These are phyloP conservation scores for Oostethus manadensis DNA, from an alignment of 2,113 vertebrate genomes.

Conservation along the genomic window DNA sequence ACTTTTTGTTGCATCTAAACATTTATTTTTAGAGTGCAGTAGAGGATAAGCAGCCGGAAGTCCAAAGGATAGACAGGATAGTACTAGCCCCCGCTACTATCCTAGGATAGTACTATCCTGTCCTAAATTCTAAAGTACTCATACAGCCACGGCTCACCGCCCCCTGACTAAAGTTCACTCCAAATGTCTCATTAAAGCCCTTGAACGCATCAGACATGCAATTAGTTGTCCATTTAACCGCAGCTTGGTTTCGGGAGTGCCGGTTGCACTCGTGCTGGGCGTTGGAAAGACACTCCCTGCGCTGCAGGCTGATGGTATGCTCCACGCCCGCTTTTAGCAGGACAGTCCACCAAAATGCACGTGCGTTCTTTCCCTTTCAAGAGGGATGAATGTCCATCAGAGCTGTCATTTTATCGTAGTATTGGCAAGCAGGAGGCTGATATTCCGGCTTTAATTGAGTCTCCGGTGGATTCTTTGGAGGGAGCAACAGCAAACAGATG, in stretches of 20 bases:
- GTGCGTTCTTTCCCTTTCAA: slow-evolving; percentile 16
- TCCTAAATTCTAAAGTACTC: no score
- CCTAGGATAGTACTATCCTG: no score
- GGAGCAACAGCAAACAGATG: slow-evolving; percentile 62
- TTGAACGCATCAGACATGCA: not conserved
- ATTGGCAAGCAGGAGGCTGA: slow-evolving; percentile 41
- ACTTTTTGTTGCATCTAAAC: no score
- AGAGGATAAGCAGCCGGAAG: no score
- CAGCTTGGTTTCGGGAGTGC: not conserved
- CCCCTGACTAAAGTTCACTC: not conserved
- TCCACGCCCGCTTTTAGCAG: no score
- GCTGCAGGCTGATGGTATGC: slow-evolving; percentile 13
- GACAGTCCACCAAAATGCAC: not conserved
- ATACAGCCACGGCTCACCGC: not conserved
- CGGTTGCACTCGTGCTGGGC: not conserved
- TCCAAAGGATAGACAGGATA: no score
- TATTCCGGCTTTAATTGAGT: slow-evolving; percentile 68
- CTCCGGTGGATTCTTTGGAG: slow-evolving; percentile 56
- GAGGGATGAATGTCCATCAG: slow-evolving; percentile 29
- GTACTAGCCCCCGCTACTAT: no score
- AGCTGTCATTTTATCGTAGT: slow-evolving; percentile 41
- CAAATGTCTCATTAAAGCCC: not conserved
- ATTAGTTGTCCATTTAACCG: not conserved
- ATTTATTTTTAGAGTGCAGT: no score
- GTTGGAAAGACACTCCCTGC: not conserved